Conservation (phyloP, 2,888 invertebrate genomes). For the Druceiella hillmani region DNA sequence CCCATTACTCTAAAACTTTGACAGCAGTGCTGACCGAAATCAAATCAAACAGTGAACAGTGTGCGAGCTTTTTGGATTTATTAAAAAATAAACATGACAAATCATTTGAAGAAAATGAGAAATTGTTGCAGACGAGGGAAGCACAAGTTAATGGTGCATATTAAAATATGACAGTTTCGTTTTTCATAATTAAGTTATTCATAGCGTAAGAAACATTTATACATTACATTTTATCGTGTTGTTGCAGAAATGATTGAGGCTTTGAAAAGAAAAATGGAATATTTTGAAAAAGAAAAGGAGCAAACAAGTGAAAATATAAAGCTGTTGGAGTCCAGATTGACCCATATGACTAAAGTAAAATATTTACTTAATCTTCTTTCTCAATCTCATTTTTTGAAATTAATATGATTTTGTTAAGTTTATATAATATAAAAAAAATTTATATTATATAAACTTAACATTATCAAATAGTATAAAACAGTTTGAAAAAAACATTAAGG, state of each 20-base stretch:
- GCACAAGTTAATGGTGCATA: conserved; percentile 49
- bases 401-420: conserved; percentile 6
- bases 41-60: conserved; percentile 41
- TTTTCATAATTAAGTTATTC: too few relatives aligned
- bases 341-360: conserved; percentile 51
- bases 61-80: conserved; percentile 43
- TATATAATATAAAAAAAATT: not conserved
- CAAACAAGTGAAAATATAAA: conserved; percentile 49
- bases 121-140: conserved; percentile 48
- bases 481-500: too few relatives aligned
- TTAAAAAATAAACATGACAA: conserved; percentile 41
- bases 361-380: conserved; percentile 2
- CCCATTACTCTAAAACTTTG: conserved; percentile 46
- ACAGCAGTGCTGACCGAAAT: conserved; percentile 44
- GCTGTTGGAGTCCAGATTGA: conserved; percentile 51
- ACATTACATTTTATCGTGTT: not conserved
- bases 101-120: conserved; percentile 42
- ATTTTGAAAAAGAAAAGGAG: conserved; percentile 50
- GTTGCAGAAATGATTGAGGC: conserved; percentile 50
- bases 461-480: too few relatives aligned
- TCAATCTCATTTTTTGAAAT: not conserved
- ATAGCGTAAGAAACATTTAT: not conserved
- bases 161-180: conserved; percentile 8
- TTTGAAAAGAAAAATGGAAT: conserved; percentile 50
- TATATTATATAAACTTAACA: not conserved